Evolutionary conservation across 1,140 invertebrate species (phyloP).

Genomic region (Bombus waltoni): DNA sequence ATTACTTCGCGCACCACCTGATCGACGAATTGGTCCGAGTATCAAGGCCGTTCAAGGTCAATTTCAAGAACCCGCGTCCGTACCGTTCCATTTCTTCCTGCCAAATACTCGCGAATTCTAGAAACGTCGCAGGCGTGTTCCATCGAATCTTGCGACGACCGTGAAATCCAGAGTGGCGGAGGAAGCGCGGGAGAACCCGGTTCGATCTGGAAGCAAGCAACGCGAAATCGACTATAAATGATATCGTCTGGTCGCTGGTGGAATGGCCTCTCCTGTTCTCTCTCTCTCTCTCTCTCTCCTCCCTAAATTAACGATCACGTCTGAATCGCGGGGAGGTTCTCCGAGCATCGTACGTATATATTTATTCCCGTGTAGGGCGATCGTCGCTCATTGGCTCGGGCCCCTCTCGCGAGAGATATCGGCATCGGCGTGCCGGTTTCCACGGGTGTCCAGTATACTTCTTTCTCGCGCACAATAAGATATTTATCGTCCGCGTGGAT

Average conservation of each 20-base stretch:
- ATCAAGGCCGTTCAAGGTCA: too few species aligned
- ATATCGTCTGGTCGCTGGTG: conserved; percentile 1
- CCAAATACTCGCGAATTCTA: too few species aligned
- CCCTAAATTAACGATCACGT: conserved; percentile 56
- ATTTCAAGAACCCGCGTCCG: too few species aligned
- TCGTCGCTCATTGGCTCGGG: conserved; percentile 58
- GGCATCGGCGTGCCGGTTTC: conserved; percentile 49
- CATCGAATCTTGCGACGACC: too few species aligned
- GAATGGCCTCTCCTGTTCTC: not conserved
- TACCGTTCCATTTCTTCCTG: too few species aligned
- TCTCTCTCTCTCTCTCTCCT: not conserved
- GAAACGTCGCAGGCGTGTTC: too few species aligned
- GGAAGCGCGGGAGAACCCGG: not conserved
- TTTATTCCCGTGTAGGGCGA: conserved; percentile 52
- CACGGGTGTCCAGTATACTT: conserved; percentile 68
- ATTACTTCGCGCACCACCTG: too few species aligned
- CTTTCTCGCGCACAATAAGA: conserved; percentile 76
- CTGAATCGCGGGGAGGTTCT: conserved; percentile 39
- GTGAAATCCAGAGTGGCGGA: not conserved
- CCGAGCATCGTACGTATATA: not conserved
- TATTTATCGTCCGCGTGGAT: conserved; percentile 75
- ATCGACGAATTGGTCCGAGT: too few species aligned
- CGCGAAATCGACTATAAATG: conserved; percentile 8
- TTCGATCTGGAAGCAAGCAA: not conserved
- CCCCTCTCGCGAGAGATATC: conserved; percentile 49